phyloP scores from a whole-genome alignment of 2,888 invertebrate genomes.

The Aspidiotus destructor region DNA sequence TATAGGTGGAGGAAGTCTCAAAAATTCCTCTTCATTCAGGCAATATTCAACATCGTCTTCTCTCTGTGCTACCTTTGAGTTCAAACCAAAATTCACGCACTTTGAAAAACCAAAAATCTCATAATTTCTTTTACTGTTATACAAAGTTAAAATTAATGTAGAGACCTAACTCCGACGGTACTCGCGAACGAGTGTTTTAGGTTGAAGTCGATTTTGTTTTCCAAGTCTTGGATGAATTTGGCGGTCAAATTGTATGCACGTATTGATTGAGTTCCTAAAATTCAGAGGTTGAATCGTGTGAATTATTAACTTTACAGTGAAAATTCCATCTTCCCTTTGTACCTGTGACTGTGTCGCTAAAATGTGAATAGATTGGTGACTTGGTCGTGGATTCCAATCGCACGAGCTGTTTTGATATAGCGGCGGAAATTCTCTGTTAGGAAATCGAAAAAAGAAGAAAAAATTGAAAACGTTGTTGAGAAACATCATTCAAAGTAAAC shows the following conservation, averaged over 20 bases:
- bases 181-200: conserved; percentile 87
- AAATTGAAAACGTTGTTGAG: too few relatives aligned
- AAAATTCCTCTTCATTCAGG: too few relatives aligned
- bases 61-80: too few relatives aligned
- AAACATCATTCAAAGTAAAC: too few relatives aligned
- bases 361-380: conserved; percentile 95
- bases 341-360: conserved; percentile 80
- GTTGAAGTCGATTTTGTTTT: conserved; percentile 81
- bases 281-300: background rate
- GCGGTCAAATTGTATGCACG: conserved; percentile 72
- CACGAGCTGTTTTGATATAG: conserved; percentile 86
- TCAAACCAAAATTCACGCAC: too few relatives aligned
- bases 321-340: background rate
- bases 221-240: conserved; percentile 80
- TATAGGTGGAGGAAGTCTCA: too few relatives aligned
- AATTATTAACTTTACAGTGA: background rate
- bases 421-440: conserved; percentile 80
- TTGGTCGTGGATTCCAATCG: conserved; percentile 85
- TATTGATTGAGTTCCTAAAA: conserved; percentile 59
- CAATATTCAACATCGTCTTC: too few relatives aligned
- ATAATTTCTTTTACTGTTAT: background rate
- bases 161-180: conserved; percentile 73
- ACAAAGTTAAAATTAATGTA: too few relatives aligned
- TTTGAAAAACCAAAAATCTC: too few relatives aligned
- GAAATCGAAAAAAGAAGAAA: too few relatives aligned